Percentiles rank a stretch among this genome's conserved stretches.
These are phyloP conservation scores for Nomada ruficornis DNA, from an alignment of 2,888 invertebrate genomes.

Conservation along the genomic window DNA sequence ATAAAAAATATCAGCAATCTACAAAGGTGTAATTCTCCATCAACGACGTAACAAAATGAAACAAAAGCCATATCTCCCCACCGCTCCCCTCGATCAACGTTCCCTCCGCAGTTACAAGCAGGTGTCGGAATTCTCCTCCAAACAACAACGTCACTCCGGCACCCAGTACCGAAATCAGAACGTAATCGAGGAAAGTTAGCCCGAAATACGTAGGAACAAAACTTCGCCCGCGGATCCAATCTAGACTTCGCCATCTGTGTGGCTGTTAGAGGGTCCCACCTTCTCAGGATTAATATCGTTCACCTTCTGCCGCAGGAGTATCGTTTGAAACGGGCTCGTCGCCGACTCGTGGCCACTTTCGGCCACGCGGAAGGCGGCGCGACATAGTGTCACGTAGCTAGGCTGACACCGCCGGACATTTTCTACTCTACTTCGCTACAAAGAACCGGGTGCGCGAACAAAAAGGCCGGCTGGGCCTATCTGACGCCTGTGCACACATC, in stretches of 20 bases:
- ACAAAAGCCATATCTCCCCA: too few species aligned
- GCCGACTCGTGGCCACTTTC: constrained; percentile 64
- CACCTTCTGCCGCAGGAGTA: constrained; percentile 36
- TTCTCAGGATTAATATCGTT: constrained; percentile 57
- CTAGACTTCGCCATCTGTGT: background rate
- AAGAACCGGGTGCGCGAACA: constrained; percentile 21
- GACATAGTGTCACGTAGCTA: constrained; percentile 63
- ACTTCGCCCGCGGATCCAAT: constrained; percentile 1
- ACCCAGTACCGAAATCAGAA: background rate
- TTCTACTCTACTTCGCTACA: constrained; percentile 48
- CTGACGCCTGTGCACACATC: constrained; percentile 48
- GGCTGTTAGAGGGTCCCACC: constrained; percentile 7
- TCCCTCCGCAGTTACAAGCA: background rate
- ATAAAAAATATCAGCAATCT: too few species aligned
- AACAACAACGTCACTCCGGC: background rate
- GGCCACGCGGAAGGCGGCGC: constrained; percentile 34
- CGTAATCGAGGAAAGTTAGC: constrained; percentile 4
- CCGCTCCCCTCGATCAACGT: background rate
- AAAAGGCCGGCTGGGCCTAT: constrained; percentile 49
- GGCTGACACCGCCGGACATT: constrained; percentile 57
- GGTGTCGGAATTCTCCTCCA: background rate
- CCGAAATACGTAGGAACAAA: background rate
- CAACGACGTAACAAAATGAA: too few species aligned
- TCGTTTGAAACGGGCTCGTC: constrained; percentile 39
- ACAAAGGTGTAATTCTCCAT: too few species aligned